Percentiles rank a stretch among this genome's conserved stretches.
Conservation (phyloP, 2,888 invertebrate genomes). For the Mactromeris polynyma region DNA sequence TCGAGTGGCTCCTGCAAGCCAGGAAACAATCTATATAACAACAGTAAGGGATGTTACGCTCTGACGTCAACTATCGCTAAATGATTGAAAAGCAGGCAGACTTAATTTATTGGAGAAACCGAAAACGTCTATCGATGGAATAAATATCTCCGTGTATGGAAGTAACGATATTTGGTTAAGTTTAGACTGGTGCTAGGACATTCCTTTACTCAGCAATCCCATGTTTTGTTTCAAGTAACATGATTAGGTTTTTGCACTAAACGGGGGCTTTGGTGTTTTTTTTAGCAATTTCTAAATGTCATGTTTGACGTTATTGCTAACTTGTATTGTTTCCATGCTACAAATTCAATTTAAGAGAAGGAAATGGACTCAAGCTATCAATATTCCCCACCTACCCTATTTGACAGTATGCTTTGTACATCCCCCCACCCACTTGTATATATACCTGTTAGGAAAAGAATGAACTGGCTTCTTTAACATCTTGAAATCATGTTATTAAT, state of each 20-base stretch:
- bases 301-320: neutral
- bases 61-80: constrained; percentile 36
- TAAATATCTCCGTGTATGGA: neutral
- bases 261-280: neutral
- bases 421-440: neutral
- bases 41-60: constrained; percentile 18
- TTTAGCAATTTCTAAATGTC: constrained; percentile 7
- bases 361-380: neutral
- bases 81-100: constrained; percentile 38
- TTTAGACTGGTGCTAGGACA: neutral
- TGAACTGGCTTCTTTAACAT: neutral
- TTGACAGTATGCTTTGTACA: neutral
- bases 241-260: neutral
- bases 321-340: neutral
- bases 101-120: constrained; percentile 29
- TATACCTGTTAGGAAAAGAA: neutral
- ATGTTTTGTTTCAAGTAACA: neutral
- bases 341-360: neutral
- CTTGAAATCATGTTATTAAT: neutral
- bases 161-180: neutral
- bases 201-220: neutral
- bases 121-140: neutral
- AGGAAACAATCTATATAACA: constrained; percentile 15
- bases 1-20: constrained; percentile 31
- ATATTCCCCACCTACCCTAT: neutral